A percentile compares a stretch with the other conserved stretches of the same genome.
Conservation (phyloP, 2,888 invertebrate species). For the Subacronicta megacephala region DNA sequence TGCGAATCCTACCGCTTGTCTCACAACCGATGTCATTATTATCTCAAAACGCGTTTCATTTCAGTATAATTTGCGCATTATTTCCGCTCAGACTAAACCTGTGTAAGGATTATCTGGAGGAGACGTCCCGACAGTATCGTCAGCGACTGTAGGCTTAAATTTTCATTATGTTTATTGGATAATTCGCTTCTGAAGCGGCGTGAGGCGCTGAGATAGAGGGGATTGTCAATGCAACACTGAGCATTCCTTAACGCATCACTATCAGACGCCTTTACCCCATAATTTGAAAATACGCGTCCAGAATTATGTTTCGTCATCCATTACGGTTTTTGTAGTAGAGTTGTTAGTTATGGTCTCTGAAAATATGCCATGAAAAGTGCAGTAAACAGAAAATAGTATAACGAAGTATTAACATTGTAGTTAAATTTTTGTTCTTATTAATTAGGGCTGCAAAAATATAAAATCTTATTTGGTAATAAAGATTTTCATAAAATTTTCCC, state of each 20-base stretch:
- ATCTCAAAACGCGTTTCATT: slow-evolving; percentile 59
- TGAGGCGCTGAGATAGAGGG: slow-evolving; percentile 83
- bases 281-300: not conserved
- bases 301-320: slow-evolving; percentile 15
- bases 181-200: slow-evolving; percentile 82
- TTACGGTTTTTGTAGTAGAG: not conserved
- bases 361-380: slow-evolving; percentile 20
- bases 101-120: slow-evolving; percentile 83
- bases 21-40: slow-evolving; percentile 59
- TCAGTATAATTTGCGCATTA: slow-evolving; percentile 77
- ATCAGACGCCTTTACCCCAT: slow-evolving; percentile 46
- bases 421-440: slow-evolving; percentile 30
- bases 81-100: slow-evolving; percentile 68
- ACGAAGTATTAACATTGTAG: not conserved
- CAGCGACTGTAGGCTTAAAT: slow-evolving; percentile 87
- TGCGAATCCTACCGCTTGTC: slow-evolving; percentile 31
- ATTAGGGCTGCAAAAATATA: slow-evolving; percentile 13
- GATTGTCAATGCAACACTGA: slow-evolving; percentile 88
- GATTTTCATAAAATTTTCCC: too few species aligned
- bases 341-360: not conserved
- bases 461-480: too few species aligned
- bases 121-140: slow-evolving; percentile 76
- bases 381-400: not conserved
- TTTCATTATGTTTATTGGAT: slow-evolving; percentile 90
- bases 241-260: slow-evolving; percentile 75